A percentile compares a stretch with the other conserved stretches of the same genome.
phyloP scores from a whole-genome alignment of 2,888 invertebrate species.

The Amiota mariae region DNA sequence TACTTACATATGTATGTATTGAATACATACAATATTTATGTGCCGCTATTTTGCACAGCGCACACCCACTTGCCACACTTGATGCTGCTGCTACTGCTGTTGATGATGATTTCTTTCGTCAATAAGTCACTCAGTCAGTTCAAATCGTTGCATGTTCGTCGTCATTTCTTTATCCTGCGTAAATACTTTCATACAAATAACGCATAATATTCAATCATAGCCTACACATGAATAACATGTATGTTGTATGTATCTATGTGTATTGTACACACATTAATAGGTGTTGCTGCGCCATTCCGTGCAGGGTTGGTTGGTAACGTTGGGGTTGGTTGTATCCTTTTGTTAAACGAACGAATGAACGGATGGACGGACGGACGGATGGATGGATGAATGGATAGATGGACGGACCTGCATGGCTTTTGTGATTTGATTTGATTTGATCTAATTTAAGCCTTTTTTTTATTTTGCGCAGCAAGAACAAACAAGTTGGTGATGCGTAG shows the following conservation, averaged over 20 bases:
- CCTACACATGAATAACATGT: conserved; percentile 2
- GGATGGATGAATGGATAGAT: no score
- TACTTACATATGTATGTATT: neutral
- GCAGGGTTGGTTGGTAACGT: conserved; percentile 8
- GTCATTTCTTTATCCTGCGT: conserved; percentile 25
- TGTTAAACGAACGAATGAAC: neutral
- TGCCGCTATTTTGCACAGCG: conserved; percentile 11
- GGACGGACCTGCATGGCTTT: neutral
- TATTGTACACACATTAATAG: neutral
- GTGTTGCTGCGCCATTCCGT: conserved; percentile 39
- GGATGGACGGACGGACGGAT: no score
- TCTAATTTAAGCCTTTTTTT: neutral
- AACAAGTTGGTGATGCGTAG: conserved; percentile 15
- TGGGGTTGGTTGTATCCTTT: conserved; percentile 14
- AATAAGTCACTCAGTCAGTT: conserved; percentile 41
- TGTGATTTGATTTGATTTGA: conserved; percentile 17
- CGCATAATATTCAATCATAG: conserved; percentile 52
- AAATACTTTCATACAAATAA: conserved; percentile 27
- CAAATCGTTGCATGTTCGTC: neutral
- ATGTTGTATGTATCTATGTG: conserved; percentile 48
- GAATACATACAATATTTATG: neutral
- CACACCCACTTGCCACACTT: conserved; percentile 2
- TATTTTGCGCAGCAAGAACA: neutral
- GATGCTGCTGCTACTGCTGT: neutral
- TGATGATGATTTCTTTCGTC: conserved; percentile 42